phyloP scores from a whole-genome alignment of 2,888 invertebrate species.

The Hypena proboscidalis region DNA sequence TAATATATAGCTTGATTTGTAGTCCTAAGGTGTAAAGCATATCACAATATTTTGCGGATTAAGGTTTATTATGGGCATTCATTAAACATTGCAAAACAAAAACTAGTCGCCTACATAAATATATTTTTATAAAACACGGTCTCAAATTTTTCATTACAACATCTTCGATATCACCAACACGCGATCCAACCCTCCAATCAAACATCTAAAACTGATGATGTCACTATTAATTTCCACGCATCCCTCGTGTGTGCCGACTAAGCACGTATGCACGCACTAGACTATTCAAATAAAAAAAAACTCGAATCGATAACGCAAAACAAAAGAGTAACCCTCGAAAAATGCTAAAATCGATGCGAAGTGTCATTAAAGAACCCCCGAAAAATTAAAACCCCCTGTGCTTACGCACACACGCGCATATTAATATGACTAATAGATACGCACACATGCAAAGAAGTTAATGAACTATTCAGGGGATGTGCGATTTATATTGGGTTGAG shows the following conservation, averaged over 20 bases:
- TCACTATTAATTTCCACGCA: slow-evolving; percentile 43
- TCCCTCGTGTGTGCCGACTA: slow-evolving; percentile 49
- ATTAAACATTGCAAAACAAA: too few species aligned
- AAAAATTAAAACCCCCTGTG: slow-evolving; percentile 80
- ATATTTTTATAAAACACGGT: too few species aligned
- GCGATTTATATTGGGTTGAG: slow-evolving; percentile 38
- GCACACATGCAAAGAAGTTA: slow-evolving; percentile 51
- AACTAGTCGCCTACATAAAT: too few species aligned
- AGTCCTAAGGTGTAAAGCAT: too few species aligned
- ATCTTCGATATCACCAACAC: too few species aligned
- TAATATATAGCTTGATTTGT: too few species aligned
- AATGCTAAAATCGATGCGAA: slow-evolving; percentile 82
- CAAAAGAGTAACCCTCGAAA: slow-evolving; percentile 81
- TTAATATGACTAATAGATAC: slow-evolving; percentile 58
- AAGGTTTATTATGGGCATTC: too few species aligned
- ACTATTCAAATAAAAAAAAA: slow-evolving; percentile 63
- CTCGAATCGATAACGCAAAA: slow-evolving; percentile 75
- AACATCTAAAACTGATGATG: slow-evolving; percentile 38
- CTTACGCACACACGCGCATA: slow-evolving; percentile 57
- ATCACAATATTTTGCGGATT: too few species aligned
- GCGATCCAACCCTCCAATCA: slow-evolving; percentile 2
- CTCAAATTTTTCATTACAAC: too few species aligned
- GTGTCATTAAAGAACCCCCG: slow-evolving; percentile 85
- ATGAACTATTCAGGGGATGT: slow-evolving; percentile 49
- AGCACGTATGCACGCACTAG: slow-evolving; percentile 65